Conservation (phyloP, 30 jellyfish, hydroid and myxozoan species). For the Clytia hemisphaerica region DNA sequence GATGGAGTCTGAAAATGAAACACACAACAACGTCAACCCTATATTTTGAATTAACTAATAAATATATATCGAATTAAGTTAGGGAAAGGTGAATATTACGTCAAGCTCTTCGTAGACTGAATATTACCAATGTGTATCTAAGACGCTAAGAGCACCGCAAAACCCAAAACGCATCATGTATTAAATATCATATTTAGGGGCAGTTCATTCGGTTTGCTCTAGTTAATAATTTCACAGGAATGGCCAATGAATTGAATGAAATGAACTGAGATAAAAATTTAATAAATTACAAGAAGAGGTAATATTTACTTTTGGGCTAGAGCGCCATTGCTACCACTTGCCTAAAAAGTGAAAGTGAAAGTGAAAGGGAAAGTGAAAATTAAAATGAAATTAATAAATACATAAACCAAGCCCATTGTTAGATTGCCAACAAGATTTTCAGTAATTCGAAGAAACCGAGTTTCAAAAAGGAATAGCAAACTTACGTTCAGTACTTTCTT, state of each 20-base stretch:
- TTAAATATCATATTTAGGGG: no score
- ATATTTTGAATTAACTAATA: background rate
- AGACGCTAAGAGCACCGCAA: no score
- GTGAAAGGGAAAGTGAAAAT: background rate
- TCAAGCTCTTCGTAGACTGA: no score
- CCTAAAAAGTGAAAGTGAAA: constrained; percentile 13
- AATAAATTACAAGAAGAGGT: background rate
- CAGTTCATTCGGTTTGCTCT: no score
- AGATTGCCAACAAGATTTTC: background rate
- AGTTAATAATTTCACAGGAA: no score
- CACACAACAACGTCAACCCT: background rate
- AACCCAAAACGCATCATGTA: no score
- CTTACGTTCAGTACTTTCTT: constrained; percentile 66
- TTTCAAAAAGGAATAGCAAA: background rate
- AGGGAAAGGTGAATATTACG: background rate
- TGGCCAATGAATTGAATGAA: no score
- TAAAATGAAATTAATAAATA: no score
- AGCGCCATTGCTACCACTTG: constrained; percentile 26
- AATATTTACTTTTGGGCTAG: constrained; percentile 39
- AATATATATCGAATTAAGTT: background rate
- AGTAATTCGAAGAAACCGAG: background rate
- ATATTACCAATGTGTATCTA: no score
- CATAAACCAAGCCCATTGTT: background rate
- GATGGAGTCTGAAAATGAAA: constrained; percentile 38
- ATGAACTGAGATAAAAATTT: no score